Evolutionary conservation across 2,888 invertebrate species (phyloP).

Genomic region (Pseudococcus longispinus): DNA sequence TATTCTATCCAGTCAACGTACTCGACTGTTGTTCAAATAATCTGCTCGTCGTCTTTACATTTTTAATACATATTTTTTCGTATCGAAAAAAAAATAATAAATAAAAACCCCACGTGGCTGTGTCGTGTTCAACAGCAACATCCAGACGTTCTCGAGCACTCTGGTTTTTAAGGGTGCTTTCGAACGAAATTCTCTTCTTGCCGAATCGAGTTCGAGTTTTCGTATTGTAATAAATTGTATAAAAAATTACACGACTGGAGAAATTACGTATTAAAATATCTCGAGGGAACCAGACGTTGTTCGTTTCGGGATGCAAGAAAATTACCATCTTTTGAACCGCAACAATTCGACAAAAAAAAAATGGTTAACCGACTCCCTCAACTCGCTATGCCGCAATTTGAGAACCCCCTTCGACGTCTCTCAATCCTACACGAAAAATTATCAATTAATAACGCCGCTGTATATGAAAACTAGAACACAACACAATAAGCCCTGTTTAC

Average conservation of each 20-base stretch:
- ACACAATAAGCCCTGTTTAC: not conserved
- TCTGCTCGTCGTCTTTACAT: not conserved
- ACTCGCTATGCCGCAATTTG: not conserved
- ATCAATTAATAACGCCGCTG: not conserved
- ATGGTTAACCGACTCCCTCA: not conserved
- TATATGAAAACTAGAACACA: slow-evolving; percentile 10
- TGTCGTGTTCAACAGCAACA: not conserved
- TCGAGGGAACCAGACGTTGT: not conserved
- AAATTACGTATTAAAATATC: not conserved
- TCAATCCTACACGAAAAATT: not conserved
- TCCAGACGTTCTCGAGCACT: not conserved
- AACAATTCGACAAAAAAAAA: not conserved
- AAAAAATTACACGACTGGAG: not conserved
- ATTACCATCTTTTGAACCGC: too few relatives aligned
- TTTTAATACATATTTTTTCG: slow-evolving; percentile 3
- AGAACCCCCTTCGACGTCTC: not conserved
- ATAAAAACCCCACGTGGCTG: not conserved
- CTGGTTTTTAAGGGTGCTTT: not conserved
- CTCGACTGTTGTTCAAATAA: not conserved
- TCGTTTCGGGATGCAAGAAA: too few relatives aligned
- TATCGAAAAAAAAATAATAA: not conserved
- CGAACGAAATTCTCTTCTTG: not conserved
- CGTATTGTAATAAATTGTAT: not conserved
- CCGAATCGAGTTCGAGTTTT: not conserved
- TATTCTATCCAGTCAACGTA: not conserved